Evolutionary conservation across 2,797 vertebrate species (phyloP).

Genomic region (Gymnothorax reevesii): DNA sequence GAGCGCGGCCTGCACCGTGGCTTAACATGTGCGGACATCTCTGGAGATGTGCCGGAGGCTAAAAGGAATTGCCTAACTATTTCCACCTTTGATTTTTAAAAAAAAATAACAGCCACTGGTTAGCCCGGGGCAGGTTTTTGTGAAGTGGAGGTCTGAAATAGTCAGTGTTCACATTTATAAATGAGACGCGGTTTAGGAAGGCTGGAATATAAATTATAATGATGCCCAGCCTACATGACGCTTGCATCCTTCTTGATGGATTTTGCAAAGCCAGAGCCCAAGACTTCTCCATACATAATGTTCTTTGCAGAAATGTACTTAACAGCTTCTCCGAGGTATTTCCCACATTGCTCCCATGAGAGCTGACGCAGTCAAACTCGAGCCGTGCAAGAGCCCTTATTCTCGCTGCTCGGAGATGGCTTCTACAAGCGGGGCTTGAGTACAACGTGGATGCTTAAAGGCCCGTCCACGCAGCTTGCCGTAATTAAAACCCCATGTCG

Average conservation of each 20-base stretch:
- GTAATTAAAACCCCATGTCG: slow-evolving; percentile 65
- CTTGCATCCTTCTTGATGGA: slow-evolving; percentile 35
- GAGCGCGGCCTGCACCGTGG: not conserved
- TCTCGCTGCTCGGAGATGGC: slow-evolving; percentile 56
- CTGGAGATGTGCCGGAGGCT: slow-evolving; percentile 17
- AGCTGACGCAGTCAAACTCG: slow-evolving; percentile 64
- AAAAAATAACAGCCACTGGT: slow-evolving; percentile 18
- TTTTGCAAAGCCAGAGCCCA: slow-evolving; percentile 39
- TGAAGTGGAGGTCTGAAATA: not conserved
- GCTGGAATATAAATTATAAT: slow-evolving; percentile 25
- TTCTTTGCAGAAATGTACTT: slow-evolving; percentile 54
- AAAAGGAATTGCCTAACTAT: not conserved
- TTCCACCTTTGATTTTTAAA: not conserved
- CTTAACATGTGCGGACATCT: slow-evolving; percentile 1
- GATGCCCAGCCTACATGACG: not conserved
- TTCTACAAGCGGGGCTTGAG: slow-evolving; percentile 61
- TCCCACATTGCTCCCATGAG: slow-evolving; percentile 54
- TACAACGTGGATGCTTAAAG: slow-evolving; percentile 72
- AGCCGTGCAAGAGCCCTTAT: slow-evolving; percentile 72
- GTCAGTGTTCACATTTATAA: slow-evolving; percentile 18
- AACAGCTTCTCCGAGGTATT: slow-evolving; percentile 53
- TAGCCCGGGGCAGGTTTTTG: not conserved
- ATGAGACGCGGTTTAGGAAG: slow-evolving; percentile 18
- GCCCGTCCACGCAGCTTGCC: slow-evolving; percentile 36
- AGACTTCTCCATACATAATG: slow-evolving; percentile 42